These are phyloP conservation scores for Ypsolopha sequella DNA, from an alignment of 2,888 invertebrate genomes.

Conservation along the genomic window DNA sequence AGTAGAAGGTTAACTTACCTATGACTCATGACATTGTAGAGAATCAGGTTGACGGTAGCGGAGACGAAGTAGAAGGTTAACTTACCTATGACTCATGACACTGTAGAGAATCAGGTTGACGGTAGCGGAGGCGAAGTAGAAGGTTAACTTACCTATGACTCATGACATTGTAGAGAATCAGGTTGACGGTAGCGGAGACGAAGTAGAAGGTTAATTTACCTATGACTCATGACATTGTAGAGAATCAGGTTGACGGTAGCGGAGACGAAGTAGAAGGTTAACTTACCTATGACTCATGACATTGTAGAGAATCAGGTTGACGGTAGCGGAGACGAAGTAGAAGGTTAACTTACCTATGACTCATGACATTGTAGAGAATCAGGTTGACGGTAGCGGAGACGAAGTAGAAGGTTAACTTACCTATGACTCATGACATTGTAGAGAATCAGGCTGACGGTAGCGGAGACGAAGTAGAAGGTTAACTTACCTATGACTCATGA, in stretches of 20 bases:
- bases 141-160: too few species aligned
- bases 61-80: slow-evolving; percentile 34
- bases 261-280: slow-evolving; percentile 76
- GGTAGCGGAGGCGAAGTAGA: neutral
- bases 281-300: neutral
- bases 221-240: slow-evolving; percentile 75
- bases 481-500: slow-evolving; percentile 57
- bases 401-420: slow-evolving; percentile 10
- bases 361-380: too few species aligned
- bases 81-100: neutral
- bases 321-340: neutral
- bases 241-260: slow-evolving; percentile 81
- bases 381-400: too few species aligned
- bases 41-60: slow-evolving; percentile 79
- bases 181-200: too few species aligned
- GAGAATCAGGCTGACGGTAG: slow-evolving; percentile 89
- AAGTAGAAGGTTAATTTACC: slow-evolving; percentile 1
- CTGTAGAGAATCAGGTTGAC: neutral
- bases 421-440: slow-evolving; percentile 84
- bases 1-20: slow-evolving; percentile 18
- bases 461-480: slow-evolving; percentile 84
- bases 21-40: slow-evolving; percentile 77
- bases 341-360: neutral
- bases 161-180: too few species aligned
- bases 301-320: neutral